Conservation (phyloP, 2,888 invertebrate species). For the Sicus ferrugineus region DNA sequence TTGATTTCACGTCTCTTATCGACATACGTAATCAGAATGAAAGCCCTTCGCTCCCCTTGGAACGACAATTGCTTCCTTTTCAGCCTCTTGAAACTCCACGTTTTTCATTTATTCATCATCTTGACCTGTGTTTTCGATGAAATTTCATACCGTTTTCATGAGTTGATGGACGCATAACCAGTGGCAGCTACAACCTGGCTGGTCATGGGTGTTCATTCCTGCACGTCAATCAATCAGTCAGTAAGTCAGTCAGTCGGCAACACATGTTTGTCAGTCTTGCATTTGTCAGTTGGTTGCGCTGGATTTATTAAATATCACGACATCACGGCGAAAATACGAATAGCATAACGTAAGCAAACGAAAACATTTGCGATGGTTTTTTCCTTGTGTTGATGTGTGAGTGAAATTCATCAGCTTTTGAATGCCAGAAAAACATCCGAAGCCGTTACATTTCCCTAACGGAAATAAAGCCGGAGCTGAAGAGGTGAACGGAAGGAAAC, state of each 20-base stretch:
- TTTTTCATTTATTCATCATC: conserved; percentile 34
- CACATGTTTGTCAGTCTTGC: conserved; percentile 28
- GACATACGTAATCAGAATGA: too few relatives aligned
- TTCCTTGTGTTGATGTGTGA: conserved; percentile 43
- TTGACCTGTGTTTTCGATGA: conserved; percentile 62
- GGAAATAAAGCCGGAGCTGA: conserved; percentile 24
- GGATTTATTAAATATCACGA: conserved; percentile 56
- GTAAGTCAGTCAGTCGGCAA: too few relatives aligned
- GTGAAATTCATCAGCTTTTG: conserved; percentile 31
- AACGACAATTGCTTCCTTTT: neutral
- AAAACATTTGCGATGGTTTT: neutral
- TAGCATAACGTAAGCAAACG: conserved; percentile 34
- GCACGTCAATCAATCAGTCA: too few relatives aligned
- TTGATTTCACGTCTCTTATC: too few relatives aligned
- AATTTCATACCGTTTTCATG: conserved; percentile 61
- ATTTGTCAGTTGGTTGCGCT: conserved; percentile 42
- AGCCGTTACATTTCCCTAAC: conserved; percentile 32
- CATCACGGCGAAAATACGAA: conserved; percentile 32
- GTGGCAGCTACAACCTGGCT: conserved; percentile 44
- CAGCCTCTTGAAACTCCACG: neutral
- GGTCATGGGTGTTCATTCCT: conserved; percentile 9
- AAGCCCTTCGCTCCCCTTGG: neutral
- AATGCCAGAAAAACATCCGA: conserved; percentile 29
- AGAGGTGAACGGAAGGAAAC: conserved; percentile 15
- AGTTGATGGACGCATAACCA: conserved; percentile 60